Percentiles rank a stretch among this genome's conserved stretches.
These are phyloP conservation scores for Hafferia zeledoni DNA, from an alignment of 2,797 vertebrate genomes.

Conservation along the genomic window DNA sequence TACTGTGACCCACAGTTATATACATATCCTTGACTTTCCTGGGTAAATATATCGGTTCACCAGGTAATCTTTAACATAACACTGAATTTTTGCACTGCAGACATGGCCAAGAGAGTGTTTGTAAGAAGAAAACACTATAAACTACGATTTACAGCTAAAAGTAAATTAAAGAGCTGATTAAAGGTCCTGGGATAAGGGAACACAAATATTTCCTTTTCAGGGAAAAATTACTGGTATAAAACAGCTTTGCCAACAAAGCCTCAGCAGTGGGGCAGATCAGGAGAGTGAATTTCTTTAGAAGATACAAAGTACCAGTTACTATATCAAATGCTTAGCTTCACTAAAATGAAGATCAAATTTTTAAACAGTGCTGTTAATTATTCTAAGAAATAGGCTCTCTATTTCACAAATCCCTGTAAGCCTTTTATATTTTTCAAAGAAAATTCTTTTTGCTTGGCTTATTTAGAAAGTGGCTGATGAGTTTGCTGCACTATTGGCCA, in stretches of 20 bases:
- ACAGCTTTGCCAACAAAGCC: background rate
- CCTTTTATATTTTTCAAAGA: background rate
- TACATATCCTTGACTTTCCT: background rate
- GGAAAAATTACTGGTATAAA: background rate
- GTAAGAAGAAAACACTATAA: background rate
- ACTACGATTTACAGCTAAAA: background rate
- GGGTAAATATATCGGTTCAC: background rate
- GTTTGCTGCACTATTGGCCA: background rate
- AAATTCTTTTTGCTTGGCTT: background rate
- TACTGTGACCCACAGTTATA: background rate
- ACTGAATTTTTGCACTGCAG: background rate
- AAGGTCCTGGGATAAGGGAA: background rate
- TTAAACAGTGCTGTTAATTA: slow-evolving; percentile 8
- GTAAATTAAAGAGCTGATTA: background rate
- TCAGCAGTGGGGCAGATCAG: background rate
- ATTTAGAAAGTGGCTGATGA: background rate
- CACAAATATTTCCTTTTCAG: background rate
- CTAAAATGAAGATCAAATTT: background rate
- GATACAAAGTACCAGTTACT: background rate
- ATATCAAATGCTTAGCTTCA: background rate
- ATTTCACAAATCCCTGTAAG: background rate
- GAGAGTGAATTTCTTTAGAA: background rate
- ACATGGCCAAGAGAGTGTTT: background rate
- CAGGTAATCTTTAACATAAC: background rate
- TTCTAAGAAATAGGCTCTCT: background rate